Evolutionary conservation across 2,888 invertebrate species (phyloP), one percentile per base, ranked within the genome.

Genomic region (Drosophila prostipennis): DNA sequence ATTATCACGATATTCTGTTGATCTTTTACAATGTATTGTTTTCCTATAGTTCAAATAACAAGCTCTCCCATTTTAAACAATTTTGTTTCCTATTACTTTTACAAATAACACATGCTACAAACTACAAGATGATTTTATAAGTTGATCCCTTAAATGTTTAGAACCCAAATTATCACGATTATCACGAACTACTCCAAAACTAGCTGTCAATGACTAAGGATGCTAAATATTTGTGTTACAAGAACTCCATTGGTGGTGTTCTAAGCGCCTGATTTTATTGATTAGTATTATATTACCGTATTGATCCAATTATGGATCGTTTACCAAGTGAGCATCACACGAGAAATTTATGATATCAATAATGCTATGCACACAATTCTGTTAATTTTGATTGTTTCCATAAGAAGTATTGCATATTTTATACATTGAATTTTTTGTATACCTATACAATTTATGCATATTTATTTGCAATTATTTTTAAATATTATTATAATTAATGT

Each of bases 171-270:
- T 57, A 59, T 72, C 72, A 72, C 70, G 72, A 55, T 70, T 55
- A 45, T 26, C 26, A 26, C 51, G 57, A 69, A 26, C 40, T 29
- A 26, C 34, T 49, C 14, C 55, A 54, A 42, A 51, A 58, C 57
- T 63, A 72, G 52, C 54, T 72, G 72, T 61, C 67, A 74, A 75
- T 87, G 87, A 84, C 83, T 83, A 80, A 76, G 87, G 88, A 84
- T 88, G 84, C 84, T 84, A 84, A 72, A 74, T 74, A 87, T 77
- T 83, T 84, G 88, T 84, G 88, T 88, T 84, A 86, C 64, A 74
- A 72, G 57, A 77, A 79, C 80, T 79, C 72, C 73, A 53, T 84
- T 81, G 85, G 72, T 84, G 79, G 76, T 74, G 78, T 71, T 34
- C 71, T 68, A 61, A 67, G 57, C 53, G 77, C 65, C 71, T 69